Evolutionary conservation across 2,888 invertebrate species (phyloP).

Genomic region (Pristionchus japonicus): DNA sequence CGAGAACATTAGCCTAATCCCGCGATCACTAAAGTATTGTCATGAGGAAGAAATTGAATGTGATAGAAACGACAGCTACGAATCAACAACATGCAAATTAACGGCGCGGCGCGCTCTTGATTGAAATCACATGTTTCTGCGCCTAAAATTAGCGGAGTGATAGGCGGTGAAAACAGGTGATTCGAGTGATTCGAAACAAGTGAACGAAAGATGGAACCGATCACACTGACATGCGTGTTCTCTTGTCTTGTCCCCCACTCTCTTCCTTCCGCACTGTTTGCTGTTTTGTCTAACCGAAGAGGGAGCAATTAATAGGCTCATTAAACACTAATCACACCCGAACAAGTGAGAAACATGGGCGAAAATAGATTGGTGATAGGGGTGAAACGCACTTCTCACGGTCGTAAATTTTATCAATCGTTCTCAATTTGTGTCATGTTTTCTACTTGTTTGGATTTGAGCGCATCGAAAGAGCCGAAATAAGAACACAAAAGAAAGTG

Average conservation of each 20-base stretch:
- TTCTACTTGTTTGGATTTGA: too few relatives aligned
- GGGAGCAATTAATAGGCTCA: neutral
- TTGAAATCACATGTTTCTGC: neutral
- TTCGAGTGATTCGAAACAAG: too few relatives aligned
- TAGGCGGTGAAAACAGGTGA: slow-evolving; percentile 26
- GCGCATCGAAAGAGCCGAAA: neutral
- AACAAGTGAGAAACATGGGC: neutral
- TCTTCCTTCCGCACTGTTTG: neutral
- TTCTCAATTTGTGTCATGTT: neutral
- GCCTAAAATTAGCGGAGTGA: neutral
- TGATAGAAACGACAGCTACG: neutral
- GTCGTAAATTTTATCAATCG: neutral
- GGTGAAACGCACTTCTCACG: neutral
- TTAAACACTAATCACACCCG: neutral
- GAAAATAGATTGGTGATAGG: neutral
- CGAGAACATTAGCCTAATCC: too few relatives aligned
- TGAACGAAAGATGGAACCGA: neutral
- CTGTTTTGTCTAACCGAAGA: neutral
- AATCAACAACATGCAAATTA: neutral
- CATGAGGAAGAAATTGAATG: neutral
- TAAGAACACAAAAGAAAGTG: neutral
- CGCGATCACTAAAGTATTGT: neutral
- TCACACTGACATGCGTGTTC: neutral
- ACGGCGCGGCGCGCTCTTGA: neutral
- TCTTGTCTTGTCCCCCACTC: neutral